Base-by-base conservation (phyloP, 2,888 invertebrate species). In the Gibbula magus region DNA sequence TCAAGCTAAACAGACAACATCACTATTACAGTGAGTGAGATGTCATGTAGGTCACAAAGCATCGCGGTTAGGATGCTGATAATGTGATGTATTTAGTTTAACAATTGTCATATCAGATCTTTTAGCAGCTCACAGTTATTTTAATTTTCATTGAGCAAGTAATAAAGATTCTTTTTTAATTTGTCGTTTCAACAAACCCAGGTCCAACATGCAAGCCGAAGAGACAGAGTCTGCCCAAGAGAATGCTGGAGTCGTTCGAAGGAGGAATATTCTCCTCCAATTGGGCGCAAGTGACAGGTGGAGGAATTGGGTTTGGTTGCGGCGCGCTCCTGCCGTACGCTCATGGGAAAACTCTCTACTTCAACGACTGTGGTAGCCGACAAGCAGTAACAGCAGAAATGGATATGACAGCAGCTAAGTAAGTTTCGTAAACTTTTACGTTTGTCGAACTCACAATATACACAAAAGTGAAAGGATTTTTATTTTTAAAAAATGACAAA, bases 301-400 rank as follows among this genome's bases (percentile, higher is more conserved):
- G 93, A 18, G 89, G 88, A 25, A 88, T 92, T 4, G 92, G 92
- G 8, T 88, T 90, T 81, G 93, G 93, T 0, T 93, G 93, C 88
- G 93, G 92, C 20, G 90, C 92, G 2, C 85, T 93, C 54, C 86
- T 91, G n/a, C 92, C 93, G 0, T 89, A 90, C 80, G 92, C 92
- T 54, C 92, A 93, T 81, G 93, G 93, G 0, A 93, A 92, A 79
- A 92, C 92, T 18, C 86, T 93, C 16, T 93, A 93, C 83, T 93
- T 93, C 87, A 92, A 91, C 81, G 93, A 92, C 51, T 93, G 93
- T 88, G 93, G 93, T 0, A 84, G 88, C 20, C 85, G 93, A 77
- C 90, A 92, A 81, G 93, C 93, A 3, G 83, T 90, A 20, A 93
- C 93, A 2, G 88, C 87, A 18, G 91, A 92, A 77, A 87, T 93